phyloP scores from a whole-genome alignment of 2,888 invertebrate genomes.

The Sclerodermus sp. region DNA sequence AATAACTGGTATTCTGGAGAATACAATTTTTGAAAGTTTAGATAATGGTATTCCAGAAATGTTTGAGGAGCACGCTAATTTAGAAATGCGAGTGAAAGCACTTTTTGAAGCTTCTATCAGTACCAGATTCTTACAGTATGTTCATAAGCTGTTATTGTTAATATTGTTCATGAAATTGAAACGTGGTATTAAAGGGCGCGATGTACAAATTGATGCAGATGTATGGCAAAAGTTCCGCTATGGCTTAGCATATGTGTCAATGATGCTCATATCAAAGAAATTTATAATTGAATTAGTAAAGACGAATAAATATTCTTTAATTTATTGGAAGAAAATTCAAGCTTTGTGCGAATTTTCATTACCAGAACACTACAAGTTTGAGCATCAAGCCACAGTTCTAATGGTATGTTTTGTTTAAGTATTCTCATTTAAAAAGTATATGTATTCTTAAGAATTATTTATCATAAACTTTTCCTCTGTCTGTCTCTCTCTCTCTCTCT shows the following conservation, averaged over 20 bases:
- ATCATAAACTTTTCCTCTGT: too few species aligned
- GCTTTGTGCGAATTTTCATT: conserved; percentile 30
- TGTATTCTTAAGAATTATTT: too few species aligned
- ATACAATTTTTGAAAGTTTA: conserved; percentile 39
- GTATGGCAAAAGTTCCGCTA: conserved; percentile 52
- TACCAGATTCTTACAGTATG: conserved; percentile 54
- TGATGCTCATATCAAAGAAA: conserved; percentile 49
- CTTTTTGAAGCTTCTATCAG: conserved; percentile 51
- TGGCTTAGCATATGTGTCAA: conserved; percentile 46
- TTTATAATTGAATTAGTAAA: conserved; percentile 51
- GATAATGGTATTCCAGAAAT: conserved; percentile 44
- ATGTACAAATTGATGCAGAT: conserved; percentile 27
- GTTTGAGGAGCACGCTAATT: conserved; percentile 39
- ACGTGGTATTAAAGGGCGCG: conserved; percentile 24
- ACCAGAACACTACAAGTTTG: conserved; percentile 39
- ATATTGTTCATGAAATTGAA: conserved; percentile 53
- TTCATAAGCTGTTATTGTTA: conserved; percentile 60
- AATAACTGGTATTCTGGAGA: conserved; percentile 45
- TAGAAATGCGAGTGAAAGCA: conserved; percentile 46
- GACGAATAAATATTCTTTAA: conserved; percentile 51
- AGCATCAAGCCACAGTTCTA: conserved; percentile 46
- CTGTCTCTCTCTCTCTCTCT: too few species aligned
- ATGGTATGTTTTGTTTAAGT: conserved; percentile 41
- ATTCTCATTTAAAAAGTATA: too few species aligned
- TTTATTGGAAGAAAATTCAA: conserved; percentile 52